Evolutionary conservation across 2,797 vertebrate genomes (phyloP), one percentile per base, ranked within the genome.

Genomic region (Argya squamiceps): DNA sequence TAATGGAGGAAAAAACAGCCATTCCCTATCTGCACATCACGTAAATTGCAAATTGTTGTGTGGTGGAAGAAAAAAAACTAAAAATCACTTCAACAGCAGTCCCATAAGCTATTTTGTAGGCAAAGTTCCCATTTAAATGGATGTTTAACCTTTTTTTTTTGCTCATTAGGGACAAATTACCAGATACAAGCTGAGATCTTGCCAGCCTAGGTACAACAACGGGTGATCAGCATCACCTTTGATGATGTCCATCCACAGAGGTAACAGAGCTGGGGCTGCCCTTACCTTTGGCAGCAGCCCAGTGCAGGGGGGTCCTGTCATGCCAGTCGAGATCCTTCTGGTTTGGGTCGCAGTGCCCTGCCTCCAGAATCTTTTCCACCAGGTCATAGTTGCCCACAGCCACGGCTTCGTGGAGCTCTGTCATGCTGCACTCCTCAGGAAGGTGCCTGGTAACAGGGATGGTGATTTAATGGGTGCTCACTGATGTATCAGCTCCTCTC

Each of bases 371-470:
- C 76, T 98, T 97, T 36, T 98, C 92, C 15, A 98, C 98, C 67
- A 94, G 64, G 12, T 97, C 97, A 1, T 92, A 97, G 83, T 99
- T 94, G 2, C 98, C 99, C 46, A 97, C 83, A 32, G 99, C 99
- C n/a, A 98, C 99, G 0, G 98, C 99, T 95, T 99, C 98, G 7
- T 99, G 99, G 87, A 99, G 97, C 92, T 98, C 99, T 8, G 98
- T 98, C 99, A 99, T 98, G 30, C 93, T 91, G 41, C 60, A 52
- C 58, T 29, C 65, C 69, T 89, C 82, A n/a, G 74, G 65, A 59
- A 91, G 41, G n/a, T 3, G 23, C 88, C 82, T 93, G 90, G 27
- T 64, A 49, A 43, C 53, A 93, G 19, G 0, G 2, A 34, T 7
- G 7, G 19, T 39, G 0, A 0, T 58, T 67, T 10, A 44, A 36